Conservation (phyloP, 2,113 vertebrate genomes). For the Takifugu bimaculatus region DNA sequence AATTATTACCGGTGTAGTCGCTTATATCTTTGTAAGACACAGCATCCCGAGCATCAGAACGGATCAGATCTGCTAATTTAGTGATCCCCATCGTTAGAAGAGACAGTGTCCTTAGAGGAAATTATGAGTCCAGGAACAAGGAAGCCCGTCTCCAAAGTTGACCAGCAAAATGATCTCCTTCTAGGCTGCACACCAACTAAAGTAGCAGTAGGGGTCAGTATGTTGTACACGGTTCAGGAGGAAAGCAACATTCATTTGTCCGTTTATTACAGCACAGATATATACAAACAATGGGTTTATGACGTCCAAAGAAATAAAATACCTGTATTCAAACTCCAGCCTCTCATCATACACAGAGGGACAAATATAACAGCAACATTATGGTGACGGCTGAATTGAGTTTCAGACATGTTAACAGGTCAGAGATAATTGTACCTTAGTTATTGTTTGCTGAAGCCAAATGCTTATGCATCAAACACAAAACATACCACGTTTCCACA, state of each 20-base stretch:
- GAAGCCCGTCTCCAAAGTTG: not conserved
- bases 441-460: no score
- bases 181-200: not conserved
- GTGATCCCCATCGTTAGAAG: constrained; percentile 69
- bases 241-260: constrained; percentile 15
- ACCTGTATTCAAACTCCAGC: constrained; percentile 4
- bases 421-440: not conserved
- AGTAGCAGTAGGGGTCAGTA: constrained; percentile 12
- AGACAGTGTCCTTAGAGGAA: not conserved
- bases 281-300: constrained; percentile 38
- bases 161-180: not conserved
- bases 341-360: constrained; percentile 6
- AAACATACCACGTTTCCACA: not conserved
- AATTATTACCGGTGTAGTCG: constrained; percentile 67
- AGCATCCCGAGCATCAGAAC: constrained; percentile 49
- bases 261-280: constrained; percentile 54
- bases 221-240: no score
- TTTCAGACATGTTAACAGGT: constrained; percentile 3
- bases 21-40: constrained; percentile 65
- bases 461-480: no score
- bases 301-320: constrained; percentile 34
- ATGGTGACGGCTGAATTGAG: not conserved
- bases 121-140: not conserved
- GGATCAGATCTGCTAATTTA: constrained; percentile 73
- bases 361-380: constrained; percentile 9